Evolutionary conservation across 2,113 vertebrate genomes (phyloP).

Genomic region (Mus spicilegus): DNA sequence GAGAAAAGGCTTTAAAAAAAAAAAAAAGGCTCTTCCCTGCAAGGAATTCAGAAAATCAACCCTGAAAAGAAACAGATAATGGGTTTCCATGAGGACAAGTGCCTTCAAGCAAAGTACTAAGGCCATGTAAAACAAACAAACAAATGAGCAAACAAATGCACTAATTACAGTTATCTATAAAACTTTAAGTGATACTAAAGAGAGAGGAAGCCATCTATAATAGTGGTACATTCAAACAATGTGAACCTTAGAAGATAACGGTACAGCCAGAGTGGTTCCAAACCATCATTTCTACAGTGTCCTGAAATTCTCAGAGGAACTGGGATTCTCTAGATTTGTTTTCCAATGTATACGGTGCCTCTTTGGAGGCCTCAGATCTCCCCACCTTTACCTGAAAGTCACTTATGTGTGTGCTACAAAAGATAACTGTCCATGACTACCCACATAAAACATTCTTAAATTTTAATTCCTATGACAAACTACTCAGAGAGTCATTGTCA

Average conservation of each 20-base stretch:
- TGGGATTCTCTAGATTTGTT: background rate
- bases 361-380: background rate
- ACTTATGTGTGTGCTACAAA: background rate
- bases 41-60: constrained; percentile 53
- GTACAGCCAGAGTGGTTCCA: background rate
- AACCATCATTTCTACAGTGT: background rate
- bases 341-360: background rate
- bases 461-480: background rate
- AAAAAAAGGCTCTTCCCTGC: constrained; percentile 41
- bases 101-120: constrained; percentile 54
- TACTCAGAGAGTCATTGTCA: background rate
- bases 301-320: background rate
- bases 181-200: constrained; percentile 12
- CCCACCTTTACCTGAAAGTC: background rate
- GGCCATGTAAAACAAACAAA: background rate
- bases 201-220: constrained; percentile 8
- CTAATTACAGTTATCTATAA: constrained; percentile 47
- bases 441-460: background rate
- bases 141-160: background rate
- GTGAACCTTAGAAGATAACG: background rate
- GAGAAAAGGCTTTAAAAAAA: constrained; percentile 46
- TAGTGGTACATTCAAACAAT: constrained; percentile 4
- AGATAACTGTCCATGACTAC: background rate
- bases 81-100: constrained; percentile 36
- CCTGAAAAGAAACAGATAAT: constrained; percentile 52